A percentile compares a stretch with the other conserved stretches of the same genome.
Evolutionary conservation across 2,888 invertebrate genomes (phyloP).

Genomic region (Sesia apiformis): DNA sequence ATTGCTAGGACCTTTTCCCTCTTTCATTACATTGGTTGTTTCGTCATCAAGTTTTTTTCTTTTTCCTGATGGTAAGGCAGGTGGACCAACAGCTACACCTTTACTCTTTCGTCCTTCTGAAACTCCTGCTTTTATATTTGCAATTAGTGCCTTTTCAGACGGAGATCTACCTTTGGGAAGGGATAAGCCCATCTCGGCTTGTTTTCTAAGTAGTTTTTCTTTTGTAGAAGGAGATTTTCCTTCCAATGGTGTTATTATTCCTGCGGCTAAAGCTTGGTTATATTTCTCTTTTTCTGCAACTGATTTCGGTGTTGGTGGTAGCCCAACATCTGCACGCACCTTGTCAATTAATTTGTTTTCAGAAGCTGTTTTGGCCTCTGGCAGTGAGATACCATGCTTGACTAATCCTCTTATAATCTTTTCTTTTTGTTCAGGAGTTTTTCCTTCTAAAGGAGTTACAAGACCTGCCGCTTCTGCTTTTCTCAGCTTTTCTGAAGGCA

Average conservation of each 20-base stretch:
- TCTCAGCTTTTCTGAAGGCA: slow-evolving; percentile 14
- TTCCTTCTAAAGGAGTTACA: slow-evolving; percentile 28
- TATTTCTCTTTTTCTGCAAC: slow-evolving; percentile 17
- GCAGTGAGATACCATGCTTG: slow-evolving; percentile 13
- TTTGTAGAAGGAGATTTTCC: slow-evolving; percentile 11
- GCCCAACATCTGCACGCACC: slow-evolving; percentile 11
- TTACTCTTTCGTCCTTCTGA: slow-evolving; percentile 3
- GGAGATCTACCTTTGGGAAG: slow-evolving; percentile 11
- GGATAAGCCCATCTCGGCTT: slow-evolving; percentile 7
- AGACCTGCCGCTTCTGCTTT: slow-evolving; percentile 17
- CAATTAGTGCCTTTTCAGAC: slow-evolving; percentile 19
- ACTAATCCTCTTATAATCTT: slow-evolving; percentile 29
- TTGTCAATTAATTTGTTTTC: slow-evolving; percentile 18
- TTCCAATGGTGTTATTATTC: slow-evolving; percentile 12
- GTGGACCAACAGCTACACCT: slow-evolving; percentile 10
- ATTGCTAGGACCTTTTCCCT: slow-evolving; percentile 26
- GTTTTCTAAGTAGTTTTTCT: slow-evolving; percentile 11
- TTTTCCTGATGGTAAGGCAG: slow-evolving; percentile 9
- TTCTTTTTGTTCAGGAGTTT: slow-evolving; percentile 25
- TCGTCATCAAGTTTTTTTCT: slow-evolving; percentile 14
- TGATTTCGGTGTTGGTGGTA: slow-evolving; percentile 11
- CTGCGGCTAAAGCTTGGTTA: slow-evolving; percentile 16
- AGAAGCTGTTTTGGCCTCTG: slow-evolving; percentile 19
- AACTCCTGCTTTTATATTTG: neutral
- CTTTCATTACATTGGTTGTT: slow-evolving; percentile 22